phyloP scores from a whole-genome alignment of 2,888 invertebrate species.

The Drosophila yooni region DNA sequence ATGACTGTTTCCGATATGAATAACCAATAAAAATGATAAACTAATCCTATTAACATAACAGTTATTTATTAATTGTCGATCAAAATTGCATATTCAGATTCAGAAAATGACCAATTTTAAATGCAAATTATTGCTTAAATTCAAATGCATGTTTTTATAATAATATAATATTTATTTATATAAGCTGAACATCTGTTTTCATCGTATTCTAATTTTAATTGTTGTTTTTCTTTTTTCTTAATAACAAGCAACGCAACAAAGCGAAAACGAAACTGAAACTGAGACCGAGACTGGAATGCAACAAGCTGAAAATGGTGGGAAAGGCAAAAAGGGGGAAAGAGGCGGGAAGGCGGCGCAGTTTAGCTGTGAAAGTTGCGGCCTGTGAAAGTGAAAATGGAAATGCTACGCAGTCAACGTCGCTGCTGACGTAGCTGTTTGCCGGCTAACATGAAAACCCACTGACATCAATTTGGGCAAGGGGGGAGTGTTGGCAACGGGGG shows the following conservation, averaged over 20 bases:
- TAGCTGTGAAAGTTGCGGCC: constrained; percentile 55
- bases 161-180: not conserved
- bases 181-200: not conserved
- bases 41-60: not conserved
- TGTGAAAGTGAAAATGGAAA: constrained; percentile 71
- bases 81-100: not conserved
- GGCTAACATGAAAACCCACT: constrained; percentile 69
- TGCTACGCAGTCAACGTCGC: constrained; percentile 12
- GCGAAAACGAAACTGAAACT: constrained; percentile 51
- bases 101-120: not conserved
- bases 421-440: constrained; percentile 6
- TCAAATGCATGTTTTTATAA: not conserved
- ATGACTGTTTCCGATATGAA: not conserved
- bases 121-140: not conserved
- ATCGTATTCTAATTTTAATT: constrained; percentile 3
- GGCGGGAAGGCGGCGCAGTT: constrained; percentile 17
- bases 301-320: constrained; percentile 32
- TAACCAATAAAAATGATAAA: not conserved
- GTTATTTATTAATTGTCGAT: not conserved
- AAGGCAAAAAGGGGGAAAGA: constrained; percentile 11
- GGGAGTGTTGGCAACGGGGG: not conserved
- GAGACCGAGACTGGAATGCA: constrained; percentile 58
- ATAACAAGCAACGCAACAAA: constrained; percentile 13
- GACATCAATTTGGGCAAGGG: constrained; percentile 60
- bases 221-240: not conserved